phyloP scores from a whole-genome alignment of 1,140 invertebrate genomes.

The Chelonus insularis region DNA sequence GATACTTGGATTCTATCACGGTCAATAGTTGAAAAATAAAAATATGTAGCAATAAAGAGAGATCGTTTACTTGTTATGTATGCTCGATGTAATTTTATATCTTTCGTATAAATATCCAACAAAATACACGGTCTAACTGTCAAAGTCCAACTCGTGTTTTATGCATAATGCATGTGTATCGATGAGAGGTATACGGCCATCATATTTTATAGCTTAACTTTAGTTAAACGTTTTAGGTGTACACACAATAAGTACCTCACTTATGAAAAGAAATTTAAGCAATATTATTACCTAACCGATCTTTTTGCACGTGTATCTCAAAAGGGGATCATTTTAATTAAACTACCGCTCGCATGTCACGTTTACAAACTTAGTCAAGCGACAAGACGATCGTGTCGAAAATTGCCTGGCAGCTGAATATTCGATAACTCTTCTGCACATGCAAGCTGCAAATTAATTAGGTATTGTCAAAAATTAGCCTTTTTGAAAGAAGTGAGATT shows the following conservation, averaged over 20 bases:
- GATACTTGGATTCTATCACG: too few relatives aligned
- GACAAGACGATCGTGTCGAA: constrained; percentile 22
- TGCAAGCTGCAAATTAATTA: constrained; percentile 26
- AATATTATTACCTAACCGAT: constrained; percentile 15
- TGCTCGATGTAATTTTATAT: neutral
- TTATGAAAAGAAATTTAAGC: neutral
- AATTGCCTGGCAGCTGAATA: constrained; percentile 25
- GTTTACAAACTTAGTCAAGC: constrained; percentile 12
- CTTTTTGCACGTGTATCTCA: neutral
- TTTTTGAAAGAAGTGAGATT: too few relatives aligned
- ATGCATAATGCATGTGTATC: constrained; percentile 14
- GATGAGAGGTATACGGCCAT: neutral
- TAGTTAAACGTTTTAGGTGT: constrained; percentile 11
- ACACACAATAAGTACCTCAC: neutral
- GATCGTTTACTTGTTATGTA: too few relatives aligned
- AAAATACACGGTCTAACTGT: constrained; percentile 15
- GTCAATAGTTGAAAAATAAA: too few relatives aligned
- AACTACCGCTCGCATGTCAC: constrained; percentile 22
- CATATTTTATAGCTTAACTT: constrained; percentile 20
- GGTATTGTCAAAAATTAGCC: neutral
- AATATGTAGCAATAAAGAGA: too few relatives aligned
- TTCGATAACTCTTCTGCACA: constrained; percentile 3
- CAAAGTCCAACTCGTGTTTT: constrained; percentile 18
- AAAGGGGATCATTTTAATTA: constrained; percentile 28
- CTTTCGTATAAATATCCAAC: constrained; percentile 14